A percentile compares a stretch with the other conserved stretches of the same genome.
phyloP scores from a whole-genome alignment of 2,113 vertebrate genomes.

The Orcinus orca region DNA sequence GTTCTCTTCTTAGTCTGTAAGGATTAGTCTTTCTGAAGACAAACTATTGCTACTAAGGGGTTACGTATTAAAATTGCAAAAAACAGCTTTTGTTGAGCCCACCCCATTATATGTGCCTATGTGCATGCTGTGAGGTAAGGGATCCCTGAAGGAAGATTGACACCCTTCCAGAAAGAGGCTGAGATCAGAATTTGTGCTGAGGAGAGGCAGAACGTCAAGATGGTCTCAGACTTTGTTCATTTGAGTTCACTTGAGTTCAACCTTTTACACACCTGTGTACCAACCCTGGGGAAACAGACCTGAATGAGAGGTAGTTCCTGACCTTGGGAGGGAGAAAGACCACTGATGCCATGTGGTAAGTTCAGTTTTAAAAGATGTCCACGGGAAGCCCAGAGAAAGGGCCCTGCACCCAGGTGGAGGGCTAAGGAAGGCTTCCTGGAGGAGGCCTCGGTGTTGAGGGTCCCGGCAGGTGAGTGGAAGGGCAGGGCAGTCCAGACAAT shows the following conservation, averaged over 20 bases:
- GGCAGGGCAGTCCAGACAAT: not conserved
- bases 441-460: not conserved
- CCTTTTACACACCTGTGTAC: not conserved
- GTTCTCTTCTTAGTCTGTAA: not conserved
- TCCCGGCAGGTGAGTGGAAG: not conserved
- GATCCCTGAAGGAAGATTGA: not conserved
- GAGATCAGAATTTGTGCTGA: not conserved
- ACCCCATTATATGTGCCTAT: not conserved
- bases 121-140: too few species aligned
- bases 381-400: not conserved
- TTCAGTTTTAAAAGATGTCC: not conserved
- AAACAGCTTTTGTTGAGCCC: not conserved
- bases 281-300: not conserved
- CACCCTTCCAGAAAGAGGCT: not conserved
- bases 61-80: not conserved
- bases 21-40: not conserved
- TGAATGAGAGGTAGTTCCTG: not conserved
- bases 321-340: not conserved
- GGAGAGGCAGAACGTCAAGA: not conserved
- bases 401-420: not conserved
- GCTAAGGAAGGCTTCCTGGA: not conserved
- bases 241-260: not conserved
- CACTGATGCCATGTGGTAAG: not conserved
- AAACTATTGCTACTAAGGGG: not conserved
- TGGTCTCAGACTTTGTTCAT: not conserved